Base-by-base conservation (phyloP, 1,140 invertebrate genomes). In the Listronotus oregonensis region DNA sequence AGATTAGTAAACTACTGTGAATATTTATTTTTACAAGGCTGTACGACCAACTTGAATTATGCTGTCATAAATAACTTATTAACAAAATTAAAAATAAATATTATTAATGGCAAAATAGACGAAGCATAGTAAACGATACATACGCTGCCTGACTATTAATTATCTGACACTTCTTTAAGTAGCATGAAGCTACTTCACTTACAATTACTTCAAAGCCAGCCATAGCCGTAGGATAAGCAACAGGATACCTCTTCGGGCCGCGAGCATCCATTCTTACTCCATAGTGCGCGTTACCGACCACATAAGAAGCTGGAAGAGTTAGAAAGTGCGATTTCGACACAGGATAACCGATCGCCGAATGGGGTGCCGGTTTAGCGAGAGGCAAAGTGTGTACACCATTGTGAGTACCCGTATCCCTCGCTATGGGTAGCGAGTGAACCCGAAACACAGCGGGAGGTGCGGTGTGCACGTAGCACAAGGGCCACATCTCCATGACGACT, bases 371-470 rank as follows among this genome's bases (percentile, higher is more conserved):
- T 11, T 32, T 32, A 3, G 47, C 37, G 11, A 51, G 31, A 7
- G 60, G 60, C 18, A 63, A 34, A 11, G 60, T 61, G 39, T 56
- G 54, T 8, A 43, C n/a, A n/a, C n/a, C 12, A 12, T 43, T n/a
- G 1, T 56, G 17, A 21, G 6, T 27, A 14, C 14, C 75, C 75
- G 6, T 27, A 31, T 46, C 27, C 46, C 76, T 76, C 77, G 75
- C 74, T 52, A 64, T 58, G 31, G 73, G 81, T 79, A 81, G 78
- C 77, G 82, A 83, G 76, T 82, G 81, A 77, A 82, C 81, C 77
- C 80, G 80, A 78, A 81, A 81, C 75, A 80, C 81, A 77, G 81
- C 82, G 74, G 78, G 70, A 75, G 78, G 77, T 72, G 77, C 76
- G 75, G 70, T 76, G 69, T 79, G 78, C 70, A 77, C 76, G 68